Evolutionary conservation across 2,888 invertebrate genomes (phyloP), one percentile per base, ranked within the genome.

Genomic region (Harpagoxenus sublaevis): DNA sequence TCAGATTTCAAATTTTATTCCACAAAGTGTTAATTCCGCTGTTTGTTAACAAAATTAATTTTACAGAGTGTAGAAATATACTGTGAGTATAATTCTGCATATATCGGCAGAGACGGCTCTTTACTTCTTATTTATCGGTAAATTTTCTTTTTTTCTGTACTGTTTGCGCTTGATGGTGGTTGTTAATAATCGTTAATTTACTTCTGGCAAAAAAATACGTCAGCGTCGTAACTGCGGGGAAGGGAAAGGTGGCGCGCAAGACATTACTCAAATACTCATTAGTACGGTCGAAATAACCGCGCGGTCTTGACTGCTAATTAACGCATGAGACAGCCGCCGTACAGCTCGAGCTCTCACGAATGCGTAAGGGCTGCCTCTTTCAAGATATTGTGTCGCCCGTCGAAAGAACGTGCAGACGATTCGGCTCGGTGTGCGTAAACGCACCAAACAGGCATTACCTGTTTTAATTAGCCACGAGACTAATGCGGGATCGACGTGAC

Each of bases 181-280:
- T 78, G 71, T 70, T 78, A 78, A 89, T 92, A 91, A 92, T 92
- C 92, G 91, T 92, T 93, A 91, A 93, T 92, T 92, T 92, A 90
- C 91, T 88, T 88, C 85, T 84, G 53, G 78, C 71, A 88, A 92
- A 92, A 90, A 93, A 91, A 84, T 77, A 87, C 87, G 83, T 87
- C 84, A 78, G 87, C 87, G 88, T 88, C 83, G 75, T 62, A 87
- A 84, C 83, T 68, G 84, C 65, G 62, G 63, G 82, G 89, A 84
- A 83, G 85, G 85, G 83, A 77, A 75, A 83, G 90, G 85, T 83
- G 84, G 87, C 84, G 88, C 86, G 84, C 91, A 90, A 90, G 92
- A 91, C 93, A 94, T 94, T 93, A 94, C 91, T 94, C 93, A 94
- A 94, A 94, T 93, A 94, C 93, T 94, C 94, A 93, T 94, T 94